Conservation (phyloP, 2,113 vertebrate species). For the Hirundichthys speculiger region DNA sequence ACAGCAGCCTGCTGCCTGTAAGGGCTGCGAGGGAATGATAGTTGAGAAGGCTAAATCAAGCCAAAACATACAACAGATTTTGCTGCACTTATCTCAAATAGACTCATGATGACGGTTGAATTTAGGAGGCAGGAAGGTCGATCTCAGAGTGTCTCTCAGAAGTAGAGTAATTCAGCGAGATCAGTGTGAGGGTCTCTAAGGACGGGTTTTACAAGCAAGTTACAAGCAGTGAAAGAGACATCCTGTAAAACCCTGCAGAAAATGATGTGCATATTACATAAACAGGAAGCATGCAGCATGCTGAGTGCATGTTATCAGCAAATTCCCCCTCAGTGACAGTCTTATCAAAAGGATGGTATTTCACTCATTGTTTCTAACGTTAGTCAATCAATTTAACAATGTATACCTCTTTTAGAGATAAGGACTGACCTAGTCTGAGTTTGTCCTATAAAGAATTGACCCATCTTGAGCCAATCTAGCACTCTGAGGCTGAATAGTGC, state of each 20-base stretch:
- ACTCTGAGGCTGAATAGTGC: slow-evolving; percentile 47
- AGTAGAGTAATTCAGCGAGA: slow-evolving; percentile 22
- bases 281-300: slow-evolving; percentile 20
- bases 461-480: slow-evolving; percentile 44
- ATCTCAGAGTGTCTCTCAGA: slow-evolving; percentile 44
- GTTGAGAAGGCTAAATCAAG: slow-evolving; percentile 60
- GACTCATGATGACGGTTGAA: slow-evolving; percentile 49
- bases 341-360: slow-evolving; percentile 30
- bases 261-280: slow-evolving; percentile 38
- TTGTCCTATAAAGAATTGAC: slow-evolving; percentile 54
- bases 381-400: slow-evolving; percentile 55
- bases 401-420: slow-evolving; percentile 47
- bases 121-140: slow-evolving; percentile 43
- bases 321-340: neutral
- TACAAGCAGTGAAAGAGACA: slow-evolving; percentile 34
- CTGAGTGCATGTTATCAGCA: slow-evolving; percentile 8
- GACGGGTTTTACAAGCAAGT: slow-evolving; percentile 40
- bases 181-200: slow-evolving; percentile 38
- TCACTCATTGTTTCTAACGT: slow-evolving; percentile 33
- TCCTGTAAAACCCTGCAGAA: slow-evolving; percentile 22
- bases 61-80: slow-evolving; percentile 58
- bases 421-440: slow-evolving; percentile 36
- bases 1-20: slow-evolving; percentile 57
- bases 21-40: slow-evolving; percentile 64
- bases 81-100: slow-evolving; percentile 65